Conservation (phyloP, 1,140 invertebrate genomes). For the Brachionus paranguensis region DNA sequence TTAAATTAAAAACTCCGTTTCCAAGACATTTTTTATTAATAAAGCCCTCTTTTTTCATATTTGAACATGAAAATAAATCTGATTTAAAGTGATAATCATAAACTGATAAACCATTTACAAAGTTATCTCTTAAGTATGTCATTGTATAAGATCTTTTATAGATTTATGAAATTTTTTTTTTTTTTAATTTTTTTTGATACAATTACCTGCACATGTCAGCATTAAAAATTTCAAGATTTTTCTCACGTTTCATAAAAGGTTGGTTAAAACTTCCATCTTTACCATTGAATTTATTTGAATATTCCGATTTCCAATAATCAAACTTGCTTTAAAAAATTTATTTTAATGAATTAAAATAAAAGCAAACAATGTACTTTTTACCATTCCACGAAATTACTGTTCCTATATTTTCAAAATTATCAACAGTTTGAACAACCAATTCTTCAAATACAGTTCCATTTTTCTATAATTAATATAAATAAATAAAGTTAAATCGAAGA, state of each 20-base stretch:
- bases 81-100: slow-evolving; percentile 21
- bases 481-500: not conserved
- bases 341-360: not conserved
- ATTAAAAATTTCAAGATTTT: not conserved
- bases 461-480: not conserved
- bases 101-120: not conserved
- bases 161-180: not conserved
- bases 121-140: not conserved
- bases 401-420: not conserved
- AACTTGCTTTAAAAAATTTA: not conserved
- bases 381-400: not conserved
- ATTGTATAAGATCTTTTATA: not conserved
- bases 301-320: not conserved
- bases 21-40: slow-evolving; percentile 3
- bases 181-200: not conserved
- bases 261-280: slow-evolving; percentile 5
- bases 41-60: not conserved
- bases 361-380: not conserved
- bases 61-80: not conserved
- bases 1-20: slow-evolving; percentile 17
- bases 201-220: slow-evolving; percentile 15
- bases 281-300: not conserved
- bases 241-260: not conserved
- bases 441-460: not conserved
- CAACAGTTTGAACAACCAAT: not conserved